phyloP scores from a whole-genome alignment of 2,797 vertebrate species.

The Dicrostonyx torquatus region DNA sequence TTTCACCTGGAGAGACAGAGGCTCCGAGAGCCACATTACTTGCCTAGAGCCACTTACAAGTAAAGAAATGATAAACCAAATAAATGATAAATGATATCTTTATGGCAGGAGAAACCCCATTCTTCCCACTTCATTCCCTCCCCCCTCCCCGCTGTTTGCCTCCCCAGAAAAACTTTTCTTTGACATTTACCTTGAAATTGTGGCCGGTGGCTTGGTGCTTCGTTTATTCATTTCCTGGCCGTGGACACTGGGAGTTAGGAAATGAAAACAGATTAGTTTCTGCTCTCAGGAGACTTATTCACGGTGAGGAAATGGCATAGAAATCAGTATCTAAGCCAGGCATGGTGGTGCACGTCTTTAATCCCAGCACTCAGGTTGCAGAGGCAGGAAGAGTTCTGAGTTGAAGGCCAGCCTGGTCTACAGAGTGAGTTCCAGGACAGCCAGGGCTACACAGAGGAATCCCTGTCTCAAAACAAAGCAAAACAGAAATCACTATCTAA shows the following conservation, averaged over 20 bases:
- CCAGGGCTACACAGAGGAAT: neutral
- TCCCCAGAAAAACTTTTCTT: neutral
- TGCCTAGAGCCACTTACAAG: neutral
- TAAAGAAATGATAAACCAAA: neutral
- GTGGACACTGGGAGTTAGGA: neutral
- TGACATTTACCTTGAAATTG: neutral
- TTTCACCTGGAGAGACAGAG: neutral
- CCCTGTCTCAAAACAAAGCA: neutral
- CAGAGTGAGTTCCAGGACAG: neutral
- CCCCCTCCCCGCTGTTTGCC: neutral
- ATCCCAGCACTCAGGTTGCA: neutral
- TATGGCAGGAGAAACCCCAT: neutral
- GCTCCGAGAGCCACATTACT: neutral
- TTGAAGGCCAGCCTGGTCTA: neutral
- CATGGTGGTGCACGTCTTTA: neutral
- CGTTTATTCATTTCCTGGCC: neutral
- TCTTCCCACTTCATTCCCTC: neutral
- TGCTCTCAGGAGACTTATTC: neutral
- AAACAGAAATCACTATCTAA: neutral
- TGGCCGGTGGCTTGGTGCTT: neutral
- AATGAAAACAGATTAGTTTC: neutral
- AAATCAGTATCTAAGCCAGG: neutral
- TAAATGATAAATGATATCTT: neutral
- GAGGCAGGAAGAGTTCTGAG: neutral
- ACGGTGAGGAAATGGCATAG: constrained; percentile 3